Base-by-base conservation (phyloP, 2,888 invertebrate species). In the Drosophila recens region DNA sequence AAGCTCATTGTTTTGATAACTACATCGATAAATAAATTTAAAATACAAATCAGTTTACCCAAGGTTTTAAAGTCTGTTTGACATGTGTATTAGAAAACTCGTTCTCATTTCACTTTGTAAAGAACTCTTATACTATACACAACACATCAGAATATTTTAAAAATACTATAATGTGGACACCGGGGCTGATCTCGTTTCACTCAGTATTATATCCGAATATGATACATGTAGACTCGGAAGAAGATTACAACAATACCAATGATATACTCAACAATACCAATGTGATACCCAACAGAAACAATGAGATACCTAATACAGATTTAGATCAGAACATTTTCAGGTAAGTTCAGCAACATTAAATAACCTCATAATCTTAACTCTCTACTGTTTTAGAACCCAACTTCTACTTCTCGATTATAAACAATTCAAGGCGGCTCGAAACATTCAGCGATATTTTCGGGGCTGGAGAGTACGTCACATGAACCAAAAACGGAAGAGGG, bases 401-500 rank as follows among this genome's bases (percentile, higher is more conserved):
- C 23, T 72, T 4, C 23, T 81, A 3, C 11, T 91, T 0, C 65
- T 80, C 27, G 91, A 90, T 8, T 84, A 87, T 52, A 72, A 72
- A 4, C 78, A 87, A 36, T 91, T 90, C 40, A 79, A 85, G 49
- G 89, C 91, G 0, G 90, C 91, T 1, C 85, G 90, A 6, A 52
- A 17, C 0, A 91, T 92, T 48, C 92, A 92, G 62, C 56, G 77
- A 0, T 8, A 48, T 8, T 67, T 72, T 15, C 89, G 91, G 0
- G 90, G 90, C 4, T 91, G 87, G 84, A 9, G 0, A 0, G 49
- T 23, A 1, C 43, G 48, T 0, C 15, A 33, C 0, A 33, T 1
- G 5, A 33, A 23, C 40, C 23, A 6, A 2, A 58, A 64, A 3
- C 13, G 34, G 1, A 34, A 15, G 0, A 1, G 4, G 0, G 71